These are phyloP conservation scores for Byasa hedistus DNA, from an alignment of 2,888 invertebrate genomes.

Conservation along the genomic window DNA sequence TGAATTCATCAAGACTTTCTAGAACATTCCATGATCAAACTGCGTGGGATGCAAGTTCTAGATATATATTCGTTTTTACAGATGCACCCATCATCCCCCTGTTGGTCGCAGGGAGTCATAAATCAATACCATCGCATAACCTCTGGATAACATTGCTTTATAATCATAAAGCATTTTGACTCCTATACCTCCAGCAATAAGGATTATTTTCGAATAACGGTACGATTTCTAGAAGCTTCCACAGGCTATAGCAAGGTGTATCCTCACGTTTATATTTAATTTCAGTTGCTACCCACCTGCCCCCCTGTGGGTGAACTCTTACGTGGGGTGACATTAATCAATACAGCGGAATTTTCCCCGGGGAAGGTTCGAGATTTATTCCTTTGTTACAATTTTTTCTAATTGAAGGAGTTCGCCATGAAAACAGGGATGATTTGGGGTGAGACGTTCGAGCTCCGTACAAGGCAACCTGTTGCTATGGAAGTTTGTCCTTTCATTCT, in stretches of 20 bases:
- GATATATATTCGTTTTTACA: background rate
- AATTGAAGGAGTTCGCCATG: background rate
- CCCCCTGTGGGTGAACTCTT: background rate
- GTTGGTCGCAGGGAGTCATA: background rate
- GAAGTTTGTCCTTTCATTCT: background rate
- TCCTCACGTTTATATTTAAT: background rate
- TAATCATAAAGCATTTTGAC: background rate
- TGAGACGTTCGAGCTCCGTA: background rate
- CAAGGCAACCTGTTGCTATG: background rate
- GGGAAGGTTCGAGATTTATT: slow-evolving; percentile 18
- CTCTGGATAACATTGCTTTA: background rate
- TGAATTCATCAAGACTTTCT: background rate
- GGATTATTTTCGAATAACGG: background rate
- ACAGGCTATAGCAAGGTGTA: background rate
- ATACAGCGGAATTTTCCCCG: slow-evolving; percentile 10
- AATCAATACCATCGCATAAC: slow-evolving; percentile 15
- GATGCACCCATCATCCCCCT: slow-evolving; percentile 7
- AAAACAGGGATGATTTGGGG: background rate
- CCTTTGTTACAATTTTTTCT: slow-evolving; percentile 14
- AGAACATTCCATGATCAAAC: slow-evolving; percentile 3
- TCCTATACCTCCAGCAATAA: background rate
- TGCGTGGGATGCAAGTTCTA: slow-evolving; percentile 7
- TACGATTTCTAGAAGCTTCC: background rate
- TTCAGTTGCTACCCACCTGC: background rate
- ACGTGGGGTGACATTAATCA: slow-evolving; percentile 4